These are phyloP conservation scores for Maccullochella peelii DNA, from an alignment of 2,113 vertebrate species.

Conservation along the genomic window DNA sequence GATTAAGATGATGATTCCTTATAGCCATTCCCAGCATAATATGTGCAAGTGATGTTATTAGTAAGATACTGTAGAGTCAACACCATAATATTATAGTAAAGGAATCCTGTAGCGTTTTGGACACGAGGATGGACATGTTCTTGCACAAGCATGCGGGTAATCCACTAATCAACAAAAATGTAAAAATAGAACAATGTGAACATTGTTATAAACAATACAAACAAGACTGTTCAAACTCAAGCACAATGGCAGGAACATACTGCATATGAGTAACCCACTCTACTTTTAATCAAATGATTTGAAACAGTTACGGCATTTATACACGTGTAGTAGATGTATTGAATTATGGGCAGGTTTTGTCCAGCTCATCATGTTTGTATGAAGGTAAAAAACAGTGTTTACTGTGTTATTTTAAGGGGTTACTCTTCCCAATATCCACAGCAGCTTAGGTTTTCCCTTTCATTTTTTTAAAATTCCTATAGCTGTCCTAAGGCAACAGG, in stretches of 20 bases:
- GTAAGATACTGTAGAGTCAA: not conserved
- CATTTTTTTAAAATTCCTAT: constrained; percentile 2
- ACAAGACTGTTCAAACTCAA: not conserved
- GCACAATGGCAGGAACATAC: not conserved
- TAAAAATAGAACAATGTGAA: not conserved
- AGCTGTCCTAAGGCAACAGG: not conserved
- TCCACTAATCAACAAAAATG: not conserved
- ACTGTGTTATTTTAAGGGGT: not conserved
- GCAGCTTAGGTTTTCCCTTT: not conserved
- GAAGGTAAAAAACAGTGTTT: not conserved
- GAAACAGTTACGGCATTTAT: not conserved
- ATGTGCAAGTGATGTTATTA: not conserved
- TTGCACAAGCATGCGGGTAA: too few relatives aligned
- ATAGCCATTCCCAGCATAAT: not conserved
- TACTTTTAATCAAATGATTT: not conserved
- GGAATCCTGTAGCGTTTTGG: too few relatives aligned
- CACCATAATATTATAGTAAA: not conserved
- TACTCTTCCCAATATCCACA: not conserved
- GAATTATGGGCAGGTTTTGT: not conserved
- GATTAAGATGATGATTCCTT: not conserved
- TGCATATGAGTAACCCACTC: not conserved
- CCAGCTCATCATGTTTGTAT: not conserved
- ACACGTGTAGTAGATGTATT: not conserved
- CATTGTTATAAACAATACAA: not conserved
- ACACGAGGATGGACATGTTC: not conserved